phyloP scores from a whole-genome alignment of 2,888 invertebrate species.

The Sesia bembeciformis region DNA sequence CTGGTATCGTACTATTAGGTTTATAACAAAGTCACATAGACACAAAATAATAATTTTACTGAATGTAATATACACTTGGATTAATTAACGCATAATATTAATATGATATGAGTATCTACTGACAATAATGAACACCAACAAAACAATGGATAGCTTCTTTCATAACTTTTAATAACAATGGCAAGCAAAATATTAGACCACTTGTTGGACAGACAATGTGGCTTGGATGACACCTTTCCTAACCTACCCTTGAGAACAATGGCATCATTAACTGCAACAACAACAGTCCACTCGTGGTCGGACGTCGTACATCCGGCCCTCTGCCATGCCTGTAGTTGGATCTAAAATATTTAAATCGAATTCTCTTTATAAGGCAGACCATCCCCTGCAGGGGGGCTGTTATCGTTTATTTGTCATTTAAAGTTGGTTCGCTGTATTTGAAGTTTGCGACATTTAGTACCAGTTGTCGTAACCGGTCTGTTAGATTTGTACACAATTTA shows the following conservation, averaged over 20 bases:
- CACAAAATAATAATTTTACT: too few species aligned
- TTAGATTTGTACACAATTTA: neutral
- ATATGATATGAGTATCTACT: too few species aligned
- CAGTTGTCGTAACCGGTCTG: conserved; percentile 27
- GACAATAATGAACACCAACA: too few species aligned
- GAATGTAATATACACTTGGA: too few species aligned
- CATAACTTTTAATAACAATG: conserved; percentile 25
- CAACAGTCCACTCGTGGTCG: conserved; percentile 38
- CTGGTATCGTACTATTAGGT: too few species aligned
- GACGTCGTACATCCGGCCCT: conserved; percentile 3
- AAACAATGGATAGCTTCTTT: conserved; percentile 1
- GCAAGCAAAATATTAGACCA: conserved; percentile 41
- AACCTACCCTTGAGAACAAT: conserved; percentile 43
- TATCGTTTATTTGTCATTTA: conserved; percentile 16
- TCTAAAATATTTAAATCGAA: conserved; percentile 16
- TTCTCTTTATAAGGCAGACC: too few species aligned
- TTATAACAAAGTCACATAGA: too few species aligned
- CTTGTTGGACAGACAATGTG: conserved; percentile 45
- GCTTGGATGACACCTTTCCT: conserved; percentile 44
- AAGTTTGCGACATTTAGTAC: conserved; percentile 22
- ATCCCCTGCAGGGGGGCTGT: conserved; percentile 1
- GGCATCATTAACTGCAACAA: conserved; percentile 57
- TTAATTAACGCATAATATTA: too few species aligned
- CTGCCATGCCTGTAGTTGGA: neutral
- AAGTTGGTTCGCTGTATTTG: conserved; percentile 1